Conservation (phyloP, 2,113 vertebrate species). For the Gnathonemus echidnorhynchus region DNA sequence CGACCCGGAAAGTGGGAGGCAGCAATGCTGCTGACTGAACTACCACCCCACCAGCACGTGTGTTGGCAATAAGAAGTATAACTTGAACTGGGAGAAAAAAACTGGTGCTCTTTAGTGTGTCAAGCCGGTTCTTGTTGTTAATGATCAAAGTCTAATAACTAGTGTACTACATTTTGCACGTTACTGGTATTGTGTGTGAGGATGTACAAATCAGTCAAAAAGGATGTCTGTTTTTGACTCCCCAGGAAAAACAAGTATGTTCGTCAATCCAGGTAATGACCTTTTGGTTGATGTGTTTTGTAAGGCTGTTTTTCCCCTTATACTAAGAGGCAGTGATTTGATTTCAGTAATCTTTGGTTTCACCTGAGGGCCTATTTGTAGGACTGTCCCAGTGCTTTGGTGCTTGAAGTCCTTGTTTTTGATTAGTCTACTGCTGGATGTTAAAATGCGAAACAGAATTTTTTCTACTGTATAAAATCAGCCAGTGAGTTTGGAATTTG, state of each 20-base stretch:
- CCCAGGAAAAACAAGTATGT: neutral
- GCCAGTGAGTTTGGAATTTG: neutral
- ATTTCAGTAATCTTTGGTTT: neutral
- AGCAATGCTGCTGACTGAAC: neutral
- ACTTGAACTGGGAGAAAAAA: neutral
- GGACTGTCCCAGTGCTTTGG: neutral
- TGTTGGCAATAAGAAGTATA: neutral
- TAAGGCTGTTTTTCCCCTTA: neutral
- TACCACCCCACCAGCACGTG: neutral
- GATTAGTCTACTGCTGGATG: neutral
- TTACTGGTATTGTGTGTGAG: neutral
- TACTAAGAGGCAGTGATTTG: neutral
- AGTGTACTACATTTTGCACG: neutral
- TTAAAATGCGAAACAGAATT: neutral
- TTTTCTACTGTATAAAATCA: neutral
- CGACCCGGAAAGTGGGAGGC: neutral
- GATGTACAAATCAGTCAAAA: neutral
- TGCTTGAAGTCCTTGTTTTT: neutral
- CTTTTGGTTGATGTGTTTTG: neutral
- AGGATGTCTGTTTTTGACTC: neutral
- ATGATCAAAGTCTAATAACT: neutral
- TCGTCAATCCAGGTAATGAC: neutral
- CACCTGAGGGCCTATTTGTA: neutral
- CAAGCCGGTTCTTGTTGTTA: neutral
- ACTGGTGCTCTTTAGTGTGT: neutral